Evolutionary conservation across 2,113 vertebrate species (phyloP).

Genomic region (Scortum barcoo): DNA sequence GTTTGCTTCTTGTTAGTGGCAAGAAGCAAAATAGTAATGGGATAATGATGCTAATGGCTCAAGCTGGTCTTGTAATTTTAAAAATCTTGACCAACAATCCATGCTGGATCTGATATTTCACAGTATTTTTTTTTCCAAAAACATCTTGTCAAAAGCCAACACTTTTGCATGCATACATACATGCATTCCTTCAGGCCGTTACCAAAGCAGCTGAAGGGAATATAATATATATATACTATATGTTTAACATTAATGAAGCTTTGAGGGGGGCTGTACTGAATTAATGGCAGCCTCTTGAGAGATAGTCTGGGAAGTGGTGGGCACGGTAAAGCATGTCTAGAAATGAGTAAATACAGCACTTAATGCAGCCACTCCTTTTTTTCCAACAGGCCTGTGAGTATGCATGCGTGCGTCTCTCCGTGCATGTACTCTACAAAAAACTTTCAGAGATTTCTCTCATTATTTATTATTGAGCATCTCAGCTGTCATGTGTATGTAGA

Average conservation of each 20-base stretch:
- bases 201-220: slow-evolving; percentile 43
- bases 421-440: slow-evolving; percentile 2
- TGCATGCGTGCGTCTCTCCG: slow-evolving; percentile 15
- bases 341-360: slow-evolving; percentile 65
- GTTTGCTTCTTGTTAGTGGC: neutral
- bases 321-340: slow-evolving; percentile 52
- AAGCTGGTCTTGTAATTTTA: slow-evolving; percentile 33
- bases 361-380: slow-evolving; percentile 48
- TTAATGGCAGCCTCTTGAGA: slow-evolving; percentile 69
- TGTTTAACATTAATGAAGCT: slow-evolving; percentile 74
- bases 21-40: slow-evolving; percentile 66
- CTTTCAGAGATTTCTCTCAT: neutral
- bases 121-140: neutral
- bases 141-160: neutral
- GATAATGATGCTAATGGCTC: slow-evolving; percentile 66
- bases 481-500: neutral
- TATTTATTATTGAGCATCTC: slow-evolving; percentile 11
- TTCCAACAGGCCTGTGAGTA: slow-evolving; percentile 12
- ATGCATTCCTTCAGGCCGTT: slow-evolving; percentile 25
- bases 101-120: slow-evolving; percentile 1
- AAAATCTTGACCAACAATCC: slow-evolving; percentile 7
- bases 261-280: slow-evolving; percentile 61
- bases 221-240: slow-evolving; percentile 60
- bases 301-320: slow-evolving; percentile 34
- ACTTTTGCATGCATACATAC: slow-evolving; percentile 37